Percentiles rank a stretch among this genome's conserved stretches.
These are phyloP conservation scores for Pelodiscus sinensis DNA, from an alignment of 2,113 vertebrate species.

Conservation along the genomic window DNA sequence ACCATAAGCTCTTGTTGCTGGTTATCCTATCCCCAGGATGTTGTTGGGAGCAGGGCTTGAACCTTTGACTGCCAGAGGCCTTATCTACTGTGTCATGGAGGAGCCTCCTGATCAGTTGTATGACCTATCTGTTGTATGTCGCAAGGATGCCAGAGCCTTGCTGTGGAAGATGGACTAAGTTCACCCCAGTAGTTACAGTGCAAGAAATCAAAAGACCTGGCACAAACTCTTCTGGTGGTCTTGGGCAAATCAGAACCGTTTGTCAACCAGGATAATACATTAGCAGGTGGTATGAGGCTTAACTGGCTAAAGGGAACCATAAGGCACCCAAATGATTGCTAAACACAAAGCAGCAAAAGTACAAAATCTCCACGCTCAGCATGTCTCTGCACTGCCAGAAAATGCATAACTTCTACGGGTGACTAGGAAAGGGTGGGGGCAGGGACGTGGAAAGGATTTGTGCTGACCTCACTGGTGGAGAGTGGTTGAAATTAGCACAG, in stretches of 20 bases:
- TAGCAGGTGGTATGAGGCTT: not conserved
- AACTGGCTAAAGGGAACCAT: not conserved
- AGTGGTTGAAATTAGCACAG: not conserved
- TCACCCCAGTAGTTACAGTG: not conserved
- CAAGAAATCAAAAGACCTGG: not conserved
- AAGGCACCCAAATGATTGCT: not conserved
- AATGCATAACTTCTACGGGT: slow-evolving; percentile 9
- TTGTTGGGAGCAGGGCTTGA: no score
- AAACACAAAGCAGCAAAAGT: not conserved
- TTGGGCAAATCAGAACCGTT: fast-evolving
- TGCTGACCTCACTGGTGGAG: not conserved
- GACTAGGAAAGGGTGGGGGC: not conserved
- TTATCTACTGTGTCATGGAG: no score
- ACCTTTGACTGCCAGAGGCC: no score
- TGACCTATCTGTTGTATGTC: no score
- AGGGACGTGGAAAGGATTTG: not conserved
- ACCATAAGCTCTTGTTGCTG: not conserved
- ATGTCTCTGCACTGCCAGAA: not conserved
- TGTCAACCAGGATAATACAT: not conserved
- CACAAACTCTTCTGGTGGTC: not conserved
- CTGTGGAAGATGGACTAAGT: no score
- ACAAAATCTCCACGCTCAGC: not conserved
- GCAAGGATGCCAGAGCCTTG: no score
- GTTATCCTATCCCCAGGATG: not conserved
- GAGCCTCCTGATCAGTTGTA: no score